Conservation (phyloP, 2,797 vertebrate species). For the Pantherophis vulpinus region DNA sequence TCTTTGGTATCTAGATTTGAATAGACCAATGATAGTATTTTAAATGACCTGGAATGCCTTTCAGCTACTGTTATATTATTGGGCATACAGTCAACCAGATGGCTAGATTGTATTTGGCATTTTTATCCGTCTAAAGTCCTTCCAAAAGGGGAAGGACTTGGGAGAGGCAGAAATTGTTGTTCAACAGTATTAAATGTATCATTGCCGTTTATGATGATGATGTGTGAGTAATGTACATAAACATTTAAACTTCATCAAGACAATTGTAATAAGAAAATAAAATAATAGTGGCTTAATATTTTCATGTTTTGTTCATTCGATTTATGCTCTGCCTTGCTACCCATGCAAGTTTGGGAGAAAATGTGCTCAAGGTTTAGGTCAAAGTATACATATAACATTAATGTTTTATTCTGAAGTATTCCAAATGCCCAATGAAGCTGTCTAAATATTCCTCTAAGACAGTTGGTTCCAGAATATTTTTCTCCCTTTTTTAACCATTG, state of each 20-base stretch:
- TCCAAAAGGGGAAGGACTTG: too few species aligned
- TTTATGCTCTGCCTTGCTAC: too few species aligned
- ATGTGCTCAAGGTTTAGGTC: background rate
- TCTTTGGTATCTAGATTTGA: background rate
- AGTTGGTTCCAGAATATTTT: background rate
- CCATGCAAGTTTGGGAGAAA: too few species aligned
- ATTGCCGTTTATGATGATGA: too few species aligned
- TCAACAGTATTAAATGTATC: too few species aligned
- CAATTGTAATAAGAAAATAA: background rate
- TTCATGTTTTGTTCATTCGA: too few species aligned
- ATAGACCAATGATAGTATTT: slow-evolving; percentile 9
- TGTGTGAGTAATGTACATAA: too few species aligned
- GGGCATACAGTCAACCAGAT: too few species aligned
- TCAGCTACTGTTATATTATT: slow-evolving; percentile 14
- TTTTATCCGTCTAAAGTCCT: too few species aligned
- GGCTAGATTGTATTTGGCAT: too few species aligned
- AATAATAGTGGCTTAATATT: background rate
- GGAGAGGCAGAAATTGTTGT: too few species aligned
- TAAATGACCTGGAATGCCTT: slow-evolving; percentile 38
- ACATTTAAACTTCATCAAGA: slow-evolving; percentile 44
- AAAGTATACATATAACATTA: background rate
- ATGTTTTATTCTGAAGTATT: background rate
- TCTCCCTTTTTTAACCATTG: background rate
- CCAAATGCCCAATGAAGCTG: background rate
- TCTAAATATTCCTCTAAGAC: background rate